Conservation (phyloP, 2,797 vertebrate species). For the Arrhamphus sclerolepis region DNA sequence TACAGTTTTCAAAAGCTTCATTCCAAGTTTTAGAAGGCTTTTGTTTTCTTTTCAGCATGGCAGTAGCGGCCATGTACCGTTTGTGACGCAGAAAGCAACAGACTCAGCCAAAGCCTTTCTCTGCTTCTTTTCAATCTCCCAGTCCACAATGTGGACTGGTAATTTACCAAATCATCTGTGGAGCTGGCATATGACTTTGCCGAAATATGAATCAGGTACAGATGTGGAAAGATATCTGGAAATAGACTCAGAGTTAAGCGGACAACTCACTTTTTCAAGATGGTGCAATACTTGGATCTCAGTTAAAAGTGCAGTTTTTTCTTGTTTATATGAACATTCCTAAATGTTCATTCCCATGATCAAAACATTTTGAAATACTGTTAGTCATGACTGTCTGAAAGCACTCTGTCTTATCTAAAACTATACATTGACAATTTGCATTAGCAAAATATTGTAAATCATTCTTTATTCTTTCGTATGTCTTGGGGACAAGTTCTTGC, state of each 20-base stretch:
- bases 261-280: conserved; percentile 1
- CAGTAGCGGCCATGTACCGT: conserved; percentile 25
- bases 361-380: conserved; percentile 7
- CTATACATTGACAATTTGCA: neutral
- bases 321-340: conserved; percentile 11
- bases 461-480: neutral
- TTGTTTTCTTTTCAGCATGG: conserved; percentile 7
- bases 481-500: neutral
- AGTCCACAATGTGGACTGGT: conserved; percentile 3
- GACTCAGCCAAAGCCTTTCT: conserved; percentile 27
- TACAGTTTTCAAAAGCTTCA: too few species aligned
- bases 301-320: conserved; percentile 14
- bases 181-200: conserved; percentile 20
- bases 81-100: conserved; percentile 13
- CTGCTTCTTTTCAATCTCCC: conserved; percentile 33
- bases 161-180: conserved; percentile 50
- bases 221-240: conserved; percentile 5
- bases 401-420: neutral
- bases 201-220: conserved; percentile 19
- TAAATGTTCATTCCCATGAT: neutral
- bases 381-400: neutral
- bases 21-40: too few species aligned
- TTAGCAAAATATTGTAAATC: neutral
- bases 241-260: conserved; percentile 5
- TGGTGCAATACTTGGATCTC: neutral